phyloP scores from a whole-genome alignment of 2,113 vertebrate genomes.

The Axis porcinus region DNA sequence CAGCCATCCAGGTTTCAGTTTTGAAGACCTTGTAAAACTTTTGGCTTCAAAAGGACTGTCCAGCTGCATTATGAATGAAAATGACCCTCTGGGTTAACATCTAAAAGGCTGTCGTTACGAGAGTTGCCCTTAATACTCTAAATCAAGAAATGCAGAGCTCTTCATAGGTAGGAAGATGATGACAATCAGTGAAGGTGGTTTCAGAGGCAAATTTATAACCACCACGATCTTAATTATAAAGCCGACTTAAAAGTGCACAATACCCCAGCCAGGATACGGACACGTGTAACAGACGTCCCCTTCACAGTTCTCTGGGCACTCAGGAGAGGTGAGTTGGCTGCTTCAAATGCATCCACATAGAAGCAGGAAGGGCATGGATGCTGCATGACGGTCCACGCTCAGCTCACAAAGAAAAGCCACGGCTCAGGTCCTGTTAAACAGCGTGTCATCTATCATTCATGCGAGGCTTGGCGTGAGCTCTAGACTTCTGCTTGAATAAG shows the following conservation, averaged over 20 bases:
- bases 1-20: not conserved
- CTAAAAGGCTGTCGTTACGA: not conserved
- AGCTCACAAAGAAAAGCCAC: not conserved
- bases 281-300: not conserved
- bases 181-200: not conserved
- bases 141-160: not conserved
- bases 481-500: conserved; percentile 33
- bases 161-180: not conserved
- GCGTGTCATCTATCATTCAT: conserved; percentile 27
- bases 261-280: accelerated
- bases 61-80: not conserved
- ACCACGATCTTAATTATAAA: not conserved
- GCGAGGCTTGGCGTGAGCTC: not conserved
- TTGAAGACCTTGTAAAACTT: not conserved
- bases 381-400: not conserved
- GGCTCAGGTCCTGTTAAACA: conserved; percentile 25
- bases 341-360: not conserved
- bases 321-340: not conserved
- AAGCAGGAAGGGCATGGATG: not conserved
- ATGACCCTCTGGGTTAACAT: not conserved
- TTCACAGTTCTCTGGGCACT: not conserved
- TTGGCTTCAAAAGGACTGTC: not conserved
- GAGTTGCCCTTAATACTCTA: not conserved
- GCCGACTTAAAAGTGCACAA: not conserved
- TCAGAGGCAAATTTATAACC: not conserved